These are phyloP conservation scores for Sussaba pulchella DNA, from an alignment of 2,888 invertebrate genomes.

Conservation along the genomic window DNA sequence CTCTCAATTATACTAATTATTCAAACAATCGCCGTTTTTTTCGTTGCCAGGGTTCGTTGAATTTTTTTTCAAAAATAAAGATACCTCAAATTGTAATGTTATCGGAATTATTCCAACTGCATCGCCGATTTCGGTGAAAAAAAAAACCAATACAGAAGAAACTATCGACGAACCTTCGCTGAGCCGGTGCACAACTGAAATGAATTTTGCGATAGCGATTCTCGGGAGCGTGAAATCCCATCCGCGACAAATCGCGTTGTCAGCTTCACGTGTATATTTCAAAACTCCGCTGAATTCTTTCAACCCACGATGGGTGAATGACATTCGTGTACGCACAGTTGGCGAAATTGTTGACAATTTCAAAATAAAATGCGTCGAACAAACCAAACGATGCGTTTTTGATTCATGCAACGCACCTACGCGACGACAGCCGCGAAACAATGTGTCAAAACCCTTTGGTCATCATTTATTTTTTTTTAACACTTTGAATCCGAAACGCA, in stretches of 20 bases:
- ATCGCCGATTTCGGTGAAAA: not conserved
- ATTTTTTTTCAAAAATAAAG: too few relatives aligned
- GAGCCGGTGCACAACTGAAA: slow-evolving; percentile 32
- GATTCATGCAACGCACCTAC: slow-evolving; percentile 29
- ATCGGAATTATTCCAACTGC: slow-evolving; percentile 5
- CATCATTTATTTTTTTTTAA: slow-evolving; percentile 35
- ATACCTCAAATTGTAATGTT: not conserved
- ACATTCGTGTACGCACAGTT: slow-evolving; percentile 56
- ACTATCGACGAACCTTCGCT: slow-evolving; percentile 37
- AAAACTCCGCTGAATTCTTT: slow-evolving; percentile 27
- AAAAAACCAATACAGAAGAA: not conserved
- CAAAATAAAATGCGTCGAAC: slow-evolving; percentile 6
- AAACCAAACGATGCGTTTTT: slow-evolving; percentile 20
- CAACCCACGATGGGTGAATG: slow-evolving; percentile 46
- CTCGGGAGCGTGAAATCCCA: not conserved
- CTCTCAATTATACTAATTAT: too few relatives aligned
- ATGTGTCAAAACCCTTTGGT: slow-evolving; percentile 30
- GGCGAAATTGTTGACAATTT: slow-evolving; percentile 37
- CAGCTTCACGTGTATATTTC: slow-evolving; percentile 42
- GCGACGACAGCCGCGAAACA: not conserved
- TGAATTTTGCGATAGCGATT: slow-evolving; percentile 41
- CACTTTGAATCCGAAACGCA: slow-evolving; percentile 7
- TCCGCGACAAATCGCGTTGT: slow-evolving; percentile 32
- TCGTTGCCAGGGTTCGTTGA: too few relatives aligned
- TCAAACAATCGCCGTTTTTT: too few relatives aligned